These are phyloP conservation scores for Leptinotarsa tumamoca DNA, from an alignment of 2,888 invertebrate species.

Conservation along the genomic window DNA sequence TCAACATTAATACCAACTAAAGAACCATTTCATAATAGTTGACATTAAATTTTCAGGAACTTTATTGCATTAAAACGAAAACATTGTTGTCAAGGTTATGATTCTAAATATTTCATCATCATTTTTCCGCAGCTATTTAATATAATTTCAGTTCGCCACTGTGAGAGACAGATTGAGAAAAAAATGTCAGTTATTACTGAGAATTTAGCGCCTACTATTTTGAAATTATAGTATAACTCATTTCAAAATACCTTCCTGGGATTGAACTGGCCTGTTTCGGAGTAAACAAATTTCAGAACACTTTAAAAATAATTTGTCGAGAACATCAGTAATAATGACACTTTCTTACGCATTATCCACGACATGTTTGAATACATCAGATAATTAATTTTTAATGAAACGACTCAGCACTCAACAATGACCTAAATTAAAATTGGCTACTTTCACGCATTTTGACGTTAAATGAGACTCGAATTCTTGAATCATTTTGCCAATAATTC, in stretches of 20 bases:
- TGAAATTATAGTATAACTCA: no score
- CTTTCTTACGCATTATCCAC: constrained; percentile 7
- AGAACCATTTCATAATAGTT: no score
- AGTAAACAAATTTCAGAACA: not conserved
- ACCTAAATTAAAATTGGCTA: constrained; percentile 11
- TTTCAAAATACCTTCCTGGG: not conserved
- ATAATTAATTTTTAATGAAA: constrained; percentile 15
- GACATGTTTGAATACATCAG: not conserved
- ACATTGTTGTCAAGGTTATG: no score
- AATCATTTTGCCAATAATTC: not conserved
- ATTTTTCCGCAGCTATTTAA: no score
- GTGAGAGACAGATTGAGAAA: no score
- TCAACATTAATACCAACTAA: no score
- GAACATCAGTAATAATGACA: not conserved
- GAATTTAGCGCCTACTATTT: no score
- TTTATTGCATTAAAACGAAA: no score
- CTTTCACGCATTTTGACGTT: constrained; percentile 3
- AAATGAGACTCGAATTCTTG: constrained; percentile 50
- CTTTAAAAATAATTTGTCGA: not conserved
- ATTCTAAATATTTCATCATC: no score
- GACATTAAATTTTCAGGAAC: no score
- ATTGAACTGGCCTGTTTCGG: not conserved
- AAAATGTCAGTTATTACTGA: no score
- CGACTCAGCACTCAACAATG: constrained; percentile 8
- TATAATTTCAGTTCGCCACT: no score